A percentile compares a stretch with the other conserved stretches of the same genome.
Conservation (phyloP, 2,888 invertebrate species). For the Lasioglossum zephyrum region DNA sequence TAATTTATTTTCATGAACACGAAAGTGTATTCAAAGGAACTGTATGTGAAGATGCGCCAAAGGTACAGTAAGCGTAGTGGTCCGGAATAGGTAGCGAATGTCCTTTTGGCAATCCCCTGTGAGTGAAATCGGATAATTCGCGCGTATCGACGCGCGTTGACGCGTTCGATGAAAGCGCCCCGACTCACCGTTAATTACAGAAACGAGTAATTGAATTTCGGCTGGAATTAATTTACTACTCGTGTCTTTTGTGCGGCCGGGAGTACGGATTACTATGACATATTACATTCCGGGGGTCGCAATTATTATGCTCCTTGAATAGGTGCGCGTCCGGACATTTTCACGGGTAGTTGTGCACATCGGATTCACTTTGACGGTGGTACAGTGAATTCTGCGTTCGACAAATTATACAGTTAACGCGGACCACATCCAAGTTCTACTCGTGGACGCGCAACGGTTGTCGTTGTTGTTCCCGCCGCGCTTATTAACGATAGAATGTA, state of each 20-base stretch:
- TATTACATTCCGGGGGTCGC: conserved; percentile 31
- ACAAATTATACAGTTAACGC: conserved; percentile 56
- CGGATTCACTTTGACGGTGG: conserved; percentile 67
- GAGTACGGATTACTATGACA: conserved; percentile 39
- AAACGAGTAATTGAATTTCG: conserved; percentile 9
- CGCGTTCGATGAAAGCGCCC: not conserved
- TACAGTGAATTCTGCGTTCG: conserved; percentile 54
- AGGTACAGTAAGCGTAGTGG: not conserved
- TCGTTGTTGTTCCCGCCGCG: conserved; percentile 32
- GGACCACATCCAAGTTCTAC: conserved; percentile 54
- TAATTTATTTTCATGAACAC: no score
- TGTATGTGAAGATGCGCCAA: no score
- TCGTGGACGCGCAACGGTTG: conserved; percentile 22
- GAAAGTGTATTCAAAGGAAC: no score
- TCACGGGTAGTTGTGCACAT: conserved; percentile 52
- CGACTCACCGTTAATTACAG: conserved; percentile 10
- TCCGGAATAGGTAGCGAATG: not conserved
- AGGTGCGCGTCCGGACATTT: conserved; percentile 38
- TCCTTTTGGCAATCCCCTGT: not conserved
- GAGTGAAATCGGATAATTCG: not conserved
- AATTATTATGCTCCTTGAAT: conserved; percentile 43
- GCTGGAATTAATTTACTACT: conserved; percentile 27
- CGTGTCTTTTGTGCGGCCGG: not conserved
- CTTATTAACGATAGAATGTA: conserved; percentile 66
- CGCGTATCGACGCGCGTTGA: not conserved